Conservation (phyloP, 2,888 invertebrate species). For the Tryphoninae sp. region DNA sequence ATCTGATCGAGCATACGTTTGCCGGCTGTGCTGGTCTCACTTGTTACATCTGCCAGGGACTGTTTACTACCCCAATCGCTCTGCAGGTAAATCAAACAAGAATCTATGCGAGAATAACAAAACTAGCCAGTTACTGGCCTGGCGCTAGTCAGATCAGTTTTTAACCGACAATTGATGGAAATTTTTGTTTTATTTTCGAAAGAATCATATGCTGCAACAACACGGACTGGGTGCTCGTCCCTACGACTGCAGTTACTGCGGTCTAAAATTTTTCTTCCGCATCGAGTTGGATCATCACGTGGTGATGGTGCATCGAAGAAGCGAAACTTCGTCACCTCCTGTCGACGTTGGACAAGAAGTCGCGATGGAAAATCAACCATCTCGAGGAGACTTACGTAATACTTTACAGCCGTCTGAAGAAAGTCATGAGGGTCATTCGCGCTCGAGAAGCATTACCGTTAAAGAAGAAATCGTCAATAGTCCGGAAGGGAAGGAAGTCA, state of each 20-base stretch:
- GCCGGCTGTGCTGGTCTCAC: slow-evolving; percentile 91
- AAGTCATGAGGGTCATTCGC: slow-evolving; percentile 27
- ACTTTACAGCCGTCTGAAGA: slow-evolving; percentile 38
- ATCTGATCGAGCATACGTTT: slow-evolving; percentile 96
- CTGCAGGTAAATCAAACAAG: slow-evolving; percentile 80
- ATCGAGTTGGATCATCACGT: slow-evolving; percentile 94
- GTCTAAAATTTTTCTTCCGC: slow-evolving; percentile 93
- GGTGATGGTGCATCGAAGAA: slow-evolving; percentile 69
- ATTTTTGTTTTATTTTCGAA: slow-evolving; percentile 72
- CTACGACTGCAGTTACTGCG: slow-evolving; percentile 93
- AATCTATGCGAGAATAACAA: too few relatives aligned
- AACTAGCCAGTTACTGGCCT: too few relatives aligned
- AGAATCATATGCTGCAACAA: slow-evolving; percentile 89
- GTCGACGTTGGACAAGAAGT: slow-evolving; percentile 49
- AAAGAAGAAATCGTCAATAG: slow-evolving; percentile 71
- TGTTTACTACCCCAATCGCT: slow-evolving; percentile 92
- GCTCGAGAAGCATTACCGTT: slow-evolving; percentile 65
- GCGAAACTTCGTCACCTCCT: slow-evolving; percentile 46
- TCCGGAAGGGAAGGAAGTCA: slow-evolving; percentile 64
- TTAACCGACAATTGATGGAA: too few relatives aligned
- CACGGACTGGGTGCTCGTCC: slow-evolving; percentile 92
- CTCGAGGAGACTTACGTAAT: slow-evolving; percentile 14
- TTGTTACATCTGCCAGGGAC: slow-evolving; percentile 94
- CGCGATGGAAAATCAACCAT: slow-evolving; percentile 1
- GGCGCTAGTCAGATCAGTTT: too few relatives aligned